Conservation (phyloP, 2,888 invertebrate species). For the Philereme vetulata region DNA sequence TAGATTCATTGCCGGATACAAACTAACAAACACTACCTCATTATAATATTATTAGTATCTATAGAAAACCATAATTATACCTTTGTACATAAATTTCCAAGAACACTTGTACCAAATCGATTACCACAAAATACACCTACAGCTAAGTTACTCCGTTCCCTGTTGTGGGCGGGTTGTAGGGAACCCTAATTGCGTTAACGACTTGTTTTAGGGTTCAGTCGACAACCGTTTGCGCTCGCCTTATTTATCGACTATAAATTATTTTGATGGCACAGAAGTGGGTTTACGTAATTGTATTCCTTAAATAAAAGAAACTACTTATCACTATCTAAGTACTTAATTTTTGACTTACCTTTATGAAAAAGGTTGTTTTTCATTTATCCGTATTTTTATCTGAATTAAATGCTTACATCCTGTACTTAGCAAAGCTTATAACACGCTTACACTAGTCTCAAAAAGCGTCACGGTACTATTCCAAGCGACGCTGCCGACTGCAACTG, state of each 20-base stretch:
- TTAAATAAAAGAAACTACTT: background rate
- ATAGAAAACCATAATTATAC: background rate
- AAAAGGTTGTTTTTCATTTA: too few species aligned
- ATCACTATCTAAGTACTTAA: background rate
- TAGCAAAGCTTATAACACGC: too few species aligned
- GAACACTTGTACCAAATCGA: constrained; percentile 13
- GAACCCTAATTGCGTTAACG: constrained; percentile 63
- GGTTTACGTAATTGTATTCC: constrained; percentile 3
- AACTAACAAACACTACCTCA: too few species aligned
- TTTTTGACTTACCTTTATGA: background rate
- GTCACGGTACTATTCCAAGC: too few species aligned
- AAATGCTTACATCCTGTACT: too few species aligned
- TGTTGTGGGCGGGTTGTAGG: constrained; percentile 38
- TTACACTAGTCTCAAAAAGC: too few species aligned
- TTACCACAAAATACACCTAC: constrained; percentile 3
- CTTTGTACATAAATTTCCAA: background rate
- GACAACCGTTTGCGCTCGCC: constrained; percentile 45
- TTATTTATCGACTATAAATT: constrained; percentile 62
- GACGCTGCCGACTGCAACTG: too few species aligned
- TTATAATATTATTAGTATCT: too few species aligned
- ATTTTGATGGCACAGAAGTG: constrained; percentile 44
- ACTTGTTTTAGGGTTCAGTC: constrained; percentile 55
- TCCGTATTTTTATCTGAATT: too few species aligned
- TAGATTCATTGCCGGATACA: too few species aligned
- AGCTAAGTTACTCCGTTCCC: constrained; percentile 21